Evolutionary conservation across 2,113 vertebrate genomes (phyloP).

Genomic region (Carollia perspicillata): DNA sequence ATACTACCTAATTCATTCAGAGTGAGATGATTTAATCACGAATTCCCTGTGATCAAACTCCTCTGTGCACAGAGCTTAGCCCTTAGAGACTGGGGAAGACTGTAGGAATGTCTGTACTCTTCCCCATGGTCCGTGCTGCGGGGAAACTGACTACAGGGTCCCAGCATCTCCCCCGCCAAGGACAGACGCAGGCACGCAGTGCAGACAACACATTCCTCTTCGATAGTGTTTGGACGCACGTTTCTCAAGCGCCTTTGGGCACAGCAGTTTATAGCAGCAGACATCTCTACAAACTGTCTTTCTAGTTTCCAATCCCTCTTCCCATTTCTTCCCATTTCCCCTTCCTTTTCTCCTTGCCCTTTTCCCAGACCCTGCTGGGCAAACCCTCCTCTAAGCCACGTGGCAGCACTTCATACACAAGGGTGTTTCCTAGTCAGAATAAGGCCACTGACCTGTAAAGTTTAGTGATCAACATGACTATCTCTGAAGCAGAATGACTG

Average conservation of each 20-base stretch:
- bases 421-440: not conserved
- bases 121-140: not conserved
- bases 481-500: not conserved
- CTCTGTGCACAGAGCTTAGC: not conserved
- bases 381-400: not conserved
- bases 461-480: not conserved
- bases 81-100: not conserved
- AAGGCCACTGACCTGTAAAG: not conserved
- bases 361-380: not conserved
- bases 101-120: not conserved
- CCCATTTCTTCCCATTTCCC: not conserved
- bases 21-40: not conserved
- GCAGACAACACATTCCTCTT: not conserved
- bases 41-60: not conserved
- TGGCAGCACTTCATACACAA: not conserved
- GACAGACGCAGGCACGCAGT: not conserved
- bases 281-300: not conserved
- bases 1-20: not conserved
- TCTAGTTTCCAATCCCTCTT: not conserved
- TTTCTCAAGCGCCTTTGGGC: not conserved
- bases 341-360: not conserved
- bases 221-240: accelerated
- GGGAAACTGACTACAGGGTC: not conserved
- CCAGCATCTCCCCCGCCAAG: not conserved
- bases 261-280: not conserved